A percentile compares a stretch with the other conserved stretches of the same genome.
phyloP scores from a whole-genome alignment of 2,797 vertebrate species.

The Odontamblyopus rebecca region DNA sequence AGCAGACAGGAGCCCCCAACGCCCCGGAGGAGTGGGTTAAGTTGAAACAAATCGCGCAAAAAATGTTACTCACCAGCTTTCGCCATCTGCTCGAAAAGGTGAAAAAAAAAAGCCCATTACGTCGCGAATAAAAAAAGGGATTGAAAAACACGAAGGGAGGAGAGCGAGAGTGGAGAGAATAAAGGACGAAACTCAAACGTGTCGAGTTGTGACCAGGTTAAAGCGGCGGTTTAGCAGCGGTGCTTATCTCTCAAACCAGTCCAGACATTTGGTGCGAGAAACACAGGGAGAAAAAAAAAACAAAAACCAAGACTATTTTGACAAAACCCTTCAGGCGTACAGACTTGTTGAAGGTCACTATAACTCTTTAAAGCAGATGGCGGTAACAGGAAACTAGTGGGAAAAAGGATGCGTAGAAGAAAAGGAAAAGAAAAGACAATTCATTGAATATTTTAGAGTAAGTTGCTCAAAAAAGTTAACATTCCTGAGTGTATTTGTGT shows the following conservation, averaged over 20 bases:
- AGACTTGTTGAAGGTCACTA: slow-evolving; percentile 33
- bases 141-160: slow-evolving; percentile 28
- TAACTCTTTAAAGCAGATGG: slow-evolving; percentile 35
- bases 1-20: slow-evolving; percentile 59
- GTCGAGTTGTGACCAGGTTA: slow-evolving; percentile 50
- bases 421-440: too few relatives aligned
- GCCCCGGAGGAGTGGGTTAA: slow-evolving; percentile 70
- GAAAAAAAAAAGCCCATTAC: slow-evolving; percentile 76
- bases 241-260: slow-evolving; percentile 67
- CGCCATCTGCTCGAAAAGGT: slow-evolving; percentile 79
- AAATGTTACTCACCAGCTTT: slow-evolving; percentile 70
- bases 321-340: slow-evolving; percentile 17
- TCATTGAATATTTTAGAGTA: too few relatives aligned
- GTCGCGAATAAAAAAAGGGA: slow-evolving; percentile 70
- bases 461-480: too few relatives aligned
- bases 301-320: slow-evolving; percentile 7
- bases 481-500: too few relatives aligned
- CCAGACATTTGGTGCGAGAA: slow-evolving; percentile 36
- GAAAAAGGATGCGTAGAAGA: not conserved
- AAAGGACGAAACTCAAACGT: slow-evolving; percentile 51
- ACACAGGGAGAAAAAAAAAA: slow-evolving; percentile 24
- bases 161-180: not conserved
- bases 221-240: slow-evolving; percentile 65
- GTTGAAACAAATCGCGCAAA: slow-evolving; percentile 76
- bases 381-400: slow-evolving; percentile 25